Evolutionary conservation across 2,888 invertebrate species (phyloP), one percentile per base, ranked within the genome.

Genomic region (Ctenicera cuprea): DNA sequence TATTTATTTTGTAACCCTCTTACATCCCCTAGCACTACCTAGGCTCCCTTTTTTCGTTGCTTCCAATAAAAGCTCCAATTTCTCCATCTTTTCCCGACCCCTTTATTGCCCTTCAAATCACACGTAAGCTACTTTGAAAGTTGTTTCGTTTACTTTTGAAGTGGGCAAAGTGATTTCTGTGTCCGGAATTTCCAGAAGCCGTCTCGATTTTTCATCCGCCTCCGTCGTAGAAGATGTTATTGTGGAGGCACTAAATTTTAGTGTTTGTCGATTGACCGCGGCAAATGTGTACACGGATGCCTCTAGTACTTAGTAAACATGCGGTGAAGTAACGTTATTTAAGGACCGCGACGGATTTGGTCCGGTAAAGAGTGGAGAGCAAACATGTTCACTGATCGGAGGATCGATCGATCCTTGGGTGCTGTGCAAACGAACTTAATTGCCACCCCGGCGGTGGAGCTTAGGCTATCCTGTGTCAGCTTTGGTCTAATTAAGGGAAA

Each of bases 401-500:
- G 45, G 61, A 66, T 61, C 70, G 54, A 75, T 75, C 67, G 66
- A 74, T 59, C 65, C 20, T 57, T 67, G 54, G 65, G 57, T 64
- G 62, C 68, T 71, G 71, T 63, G 63, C 59, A 71, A 74, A 67
- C 67, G 66, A 62, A 74, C 74, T 67, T 71, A 74, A 73, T 73
- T 73, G 73, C 73, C 67, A 30, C 54, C 57, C 54, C 67, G 37
- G 67, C 61, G 71, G 66, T 61, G 22, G 61, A 50, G 70, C 70
- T 74, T 66, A 71, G 62, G 71, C 68, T 75, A 75, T 75, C 74
- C 68, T 62, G 52, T 71, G 74, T 75, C 74, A 75, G 74, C 74
- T 75, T 75, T 75, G 67, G 67, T 71, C 67, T 71, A 75, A 75
- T 75, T 71, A 75, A 75, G 71, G 71, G 67, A 63, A 71, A 74